These are phyloP conservation scores for Gobius niger DNA, from an alignment of 2,113 vertebrate genomes.

Conservation along the genomic window DNA sequence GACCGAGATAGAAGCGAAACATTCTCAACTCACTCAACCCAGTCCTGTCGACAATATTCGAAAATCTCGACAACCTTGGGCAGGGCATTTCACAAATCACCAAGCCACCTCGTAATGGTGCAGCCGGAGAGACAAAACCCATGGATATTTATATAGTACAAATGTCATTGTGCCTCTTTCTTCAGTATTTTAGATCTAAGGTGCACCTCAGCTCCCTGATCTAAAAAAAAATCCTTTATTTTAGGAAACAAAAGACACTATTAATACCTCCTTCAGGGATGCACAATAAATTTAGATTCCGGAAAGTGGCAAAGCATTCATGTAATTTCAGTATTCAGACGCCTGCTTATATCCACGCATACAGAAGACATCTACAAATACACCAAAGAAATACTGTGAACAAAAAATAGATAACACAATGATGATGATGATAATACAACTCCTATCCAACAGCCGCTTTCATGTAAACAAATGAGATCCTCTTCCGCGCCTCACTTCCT, in stretches of 20 bases:
- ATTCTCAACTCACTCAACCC: too few species aligned
- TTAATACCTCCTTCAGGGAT: slow-evolving; percentile 18
- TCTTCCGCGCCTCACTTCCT: not conserved
- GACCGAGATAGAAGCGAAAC: too few species aligned
- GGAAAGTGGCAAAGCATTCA: not conserved
- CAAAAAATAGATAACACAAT: too few species aligned
- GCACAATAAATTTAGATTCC: slow-evolving; percentile 35
- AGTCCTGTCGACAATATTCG: too few species aligned
- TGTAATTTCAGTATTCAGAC: not conserved
- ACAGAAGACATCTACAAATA: too few species aligned
- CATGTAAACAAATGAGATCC: not conserved
- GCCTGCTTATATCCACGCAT: not conserved
- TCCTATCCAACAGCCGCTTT: not conserved
- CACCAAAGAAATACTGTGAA: too few species aligned
- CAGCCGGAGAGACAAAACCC: not conserved
- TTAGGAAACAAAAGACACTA: slow-evolving; percentile 39
- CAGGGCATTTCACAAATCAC: not conserved
- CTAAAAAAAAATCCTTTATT: slow-evolving; percentile 43
- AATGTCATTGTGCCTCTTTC: not conserved
- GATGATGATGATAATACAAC: too few species aligned
- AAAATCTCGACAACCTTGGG: too few species aligned
- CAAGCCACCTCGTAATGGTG: too few species aligned
- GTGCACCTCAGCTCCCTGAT: slow-evolving; percentile 7
- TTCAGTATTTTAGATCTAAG: not conserved
- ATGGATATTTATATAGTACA: not conserved